A percentile compares a stretch with the other conserved stretches of the same genome.
phyloP scores from a whole-genome alignment of 2,888 invertebrate genomes.

The Heliconius ethilla region DNA sequence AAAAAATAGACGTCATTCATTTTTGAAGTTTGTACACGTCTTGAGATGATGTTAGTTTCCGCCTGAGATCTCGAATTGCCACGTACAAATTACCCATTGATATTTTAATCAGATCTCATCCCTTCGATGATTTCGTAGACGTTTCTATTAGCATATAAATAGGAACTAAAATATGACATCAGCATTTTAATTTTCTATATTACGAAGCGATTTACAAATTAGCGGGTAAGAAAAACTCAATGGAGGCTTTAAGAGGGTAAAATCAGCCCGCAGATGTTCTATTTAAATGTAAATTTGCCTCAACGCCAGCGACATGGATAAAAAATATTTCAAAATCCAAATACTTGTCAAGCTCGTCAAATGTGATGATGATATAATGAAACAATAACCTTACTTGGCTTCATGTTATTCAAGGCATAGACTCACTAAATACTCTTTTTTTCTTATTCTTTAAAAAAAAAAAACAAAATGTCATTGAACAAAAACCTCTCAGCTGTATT shows the following conservation, averaged over 20 bases:
- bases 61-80: slow-evolving; percentile 55
- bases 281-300: slow-evolving; percentile 81
- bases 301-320: slow-evolving; percentile 71
- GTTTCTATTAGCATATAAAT: slow-evolving; percentile 79
- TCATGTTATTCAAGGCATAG: background rate
- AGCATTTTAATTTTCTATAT: slow-evolving; percentile 82
- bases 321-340: slow-evolving; percentile 73
- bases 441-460: background rate
- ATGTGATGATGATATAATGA: slow-evolving; percentile 43
- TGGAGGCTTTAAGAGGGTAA: slow-evolving; percentile 76
- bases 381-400: background rate
- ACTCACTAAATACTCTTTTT: background rate
- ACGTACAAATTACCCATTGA: slow-evolving; percentile 74
- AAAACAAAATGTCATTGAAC: slow-evolving; percentile 30
- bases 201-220: slow-evolving; percentile 81
- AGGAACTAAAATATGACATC: slow-evolving; percentile 80
- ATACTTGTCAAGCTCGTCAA: slow-evolving; percentile 67
- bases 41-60: slow-evolving; percentile 52
- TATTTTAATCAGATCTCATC: slow-evolving; percentile 73
- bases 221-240: slow-evolving; percentile 79
- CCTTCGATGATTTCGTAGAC: slow-evolving; percentile 61
- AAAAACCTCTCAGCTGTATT: slow-evolving; percentile 69
- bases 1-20: background rate
- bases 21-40: slow-evolving; percentile 61
- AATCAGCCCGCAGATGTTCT: slow-evolving; percentile 77